Evolutionary conservation across 2,888 invertebrate genomes (phyloP), one percentile per base, ranked within the genome.

Genomic region (Ophion costatus): DNA sequence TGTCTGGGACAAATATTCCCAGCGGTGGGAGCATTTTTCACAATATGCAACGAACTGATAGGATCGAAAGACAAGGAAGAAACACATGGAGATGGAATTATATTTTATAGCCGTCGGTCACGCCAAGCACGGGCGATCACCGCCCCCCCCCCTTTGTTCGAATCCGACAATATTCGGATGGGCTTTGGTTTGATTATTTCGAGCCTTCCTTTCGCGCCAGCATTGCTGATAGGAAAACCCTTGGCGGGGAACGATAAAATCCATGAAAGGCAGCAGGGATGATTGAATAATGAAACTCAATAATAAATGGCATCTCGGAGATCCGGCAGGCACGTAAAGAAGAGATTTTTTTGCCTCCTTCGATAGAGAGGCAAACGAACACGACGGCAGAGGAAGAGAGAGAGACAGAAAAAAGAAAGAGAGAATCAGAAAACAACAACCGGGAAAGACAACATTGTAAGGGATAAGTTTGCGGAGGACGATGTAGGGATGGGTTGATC

Each of bases 61-160:
- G 64, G 33, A 24, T 64, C 2, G 64, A 29, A 29, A 6, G 59
- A 22, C 20, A 9, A 59, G 51, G 51, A 59, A 10, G 10, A 33
- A 71, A 29, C 24, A 45, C 20, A 59, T 17, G 11, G 22, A 6
- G 71, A 22, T 42, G 14, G 38, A 22, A 61, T 11, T 59, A 45
- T 38, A 78, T 76, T 38, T 87, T 87, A 90, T 88, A 84, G 87
- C 76, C 51, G 77, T 77, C 69, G 63, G 87, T 86, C 91, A 91
- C 91, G 91, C 89, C 87, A 91, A 87, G 89, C 88, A 90, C 89
- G 79, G 82, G 81, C 64, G 63, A 86, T 80, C 87, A 81, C 86
- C 83, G 56, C 29, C 56, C 17, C 59, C 84, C 61, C 70, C 69
- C 71, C 7, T 22, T 22, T 67, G 22, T 10, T 67, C 51, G 17